Evolutionary conservation across 2,888 invertebrate genomes (phyloP), one percentile per base, ranked within the genome.

Genomic region (Anodontia alba): DNA sequence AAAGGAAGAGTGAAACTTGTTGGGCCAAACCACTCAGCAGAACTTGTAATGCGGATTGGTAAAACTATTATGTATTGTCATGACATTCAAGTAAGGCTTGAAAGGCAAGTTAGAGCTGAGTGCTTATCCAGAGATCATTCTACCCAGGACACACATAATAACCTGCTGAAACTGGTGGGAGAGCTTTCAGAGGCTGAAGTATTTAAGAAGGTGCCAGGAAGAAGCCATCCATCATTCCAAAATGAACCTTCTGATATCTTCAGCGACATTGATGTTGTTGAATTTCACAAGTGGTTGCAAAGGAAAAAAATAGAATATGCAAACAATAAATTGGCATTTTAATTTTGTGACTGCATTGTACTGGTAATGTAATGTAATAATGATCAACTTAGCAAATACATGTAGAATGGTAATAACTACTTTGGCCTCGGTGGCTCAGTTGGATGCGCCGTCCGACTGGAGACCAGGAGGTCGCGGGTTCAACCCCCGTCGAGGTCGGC

Each of bases 51-150:
- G 20, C 42, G 73, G 51, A 67, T 78, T 42, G 77, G 77, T 5
- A 77, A 77, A 71, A 71, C 77, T 8, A 77, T 71, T 62, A 77
- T 72, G 72, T 38, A 49, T 26, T 78, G 78, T 36, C 78, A 78
- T 51, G 46, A 78, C 68, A 67, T 78, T 8, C 17, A 46, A 17
- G 36, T 36, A 54, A 78, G 62, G 17, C 51, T 78, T 23, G 78
- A 78, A 71, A 33, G 54, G 12, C 38, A 51, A 23, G n/a, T 78
- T 20, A 46, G 46, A 33, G 67, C 49, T 38, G 17, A 29, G 3
- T 66, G 51, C 20, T 26, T 49, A n/a, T 66, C 67, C 20, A 66
- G 51, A 20, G 7, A 36, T n/a, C 67, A 68, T 20, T 49, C 23
- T 26, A 17, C 33, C 17, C 72, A 54, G 31, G 49, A 49, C 38